Conservation (phyloP, 2,888 invertebrate genomes). For the Metalampra italica region DNA sequence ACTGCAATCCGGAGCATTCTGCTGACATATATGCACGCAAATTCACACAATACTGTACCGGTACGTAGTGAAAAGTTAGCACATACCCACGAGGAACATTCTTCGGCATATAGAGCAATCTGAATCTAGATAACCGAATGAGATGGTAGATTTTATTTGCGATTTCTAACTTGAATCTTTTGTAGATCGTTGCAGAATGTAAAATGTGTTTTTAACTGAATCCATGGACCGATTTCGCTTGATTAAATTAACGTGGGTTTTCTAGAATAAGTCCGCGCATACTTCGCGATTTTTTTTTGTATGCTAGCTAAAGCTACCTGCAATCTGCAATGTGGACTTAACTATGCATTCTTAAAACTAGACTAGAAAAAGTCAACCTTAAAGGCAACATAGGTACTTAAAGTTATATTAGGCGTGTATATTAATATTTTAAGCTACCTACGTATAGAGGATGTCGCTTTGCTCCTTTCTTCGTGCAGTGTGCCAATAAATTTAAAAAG, state of each 20-base stretch:
- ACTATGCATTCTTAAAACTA: no score
- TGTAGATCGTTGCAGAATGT: conserved; percentile 2
- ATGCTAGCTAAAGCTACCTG: no score
- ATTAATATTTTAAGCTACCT: no score
- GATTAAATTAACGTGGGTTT: not conserved
- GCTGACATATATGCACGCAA: conserved; percentile 44
- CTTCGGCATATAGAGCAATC: conserved; percentile 14
- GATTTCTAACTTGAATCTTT: conserved; percentile 5
- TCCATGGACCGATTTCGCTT: conserved; percentile 4
- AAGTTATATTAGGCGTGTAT: no score
- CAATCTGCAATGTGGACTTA: no score
- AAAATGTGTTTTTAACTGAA: conserved; percentile 5
- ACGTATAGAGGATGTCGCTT: no score
- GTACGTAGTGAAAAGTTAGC: conserved; percentile 18
- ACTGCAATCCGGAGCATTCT: conserved; percentile 46
- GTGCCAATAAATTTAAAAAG: no score
- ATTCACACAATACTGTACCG: conserved; percentile 38
- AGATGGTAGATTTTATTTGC: conserved; percentile 7
- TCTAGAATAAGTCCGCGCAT: no score
- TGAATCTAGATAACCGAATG: conserved; percentile 6
- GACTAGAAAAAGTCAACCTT: no score
- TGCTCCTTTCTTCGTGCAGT: no score
- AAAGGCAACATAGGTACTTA: no score
- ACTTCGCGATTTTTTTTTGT: no score
- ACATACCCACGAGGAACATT: conserved; percentile 22